phyloP scores from a whole-genome alignment of 1,140 invertebrate genomes.

The Mylabris phalerata region DNA sequence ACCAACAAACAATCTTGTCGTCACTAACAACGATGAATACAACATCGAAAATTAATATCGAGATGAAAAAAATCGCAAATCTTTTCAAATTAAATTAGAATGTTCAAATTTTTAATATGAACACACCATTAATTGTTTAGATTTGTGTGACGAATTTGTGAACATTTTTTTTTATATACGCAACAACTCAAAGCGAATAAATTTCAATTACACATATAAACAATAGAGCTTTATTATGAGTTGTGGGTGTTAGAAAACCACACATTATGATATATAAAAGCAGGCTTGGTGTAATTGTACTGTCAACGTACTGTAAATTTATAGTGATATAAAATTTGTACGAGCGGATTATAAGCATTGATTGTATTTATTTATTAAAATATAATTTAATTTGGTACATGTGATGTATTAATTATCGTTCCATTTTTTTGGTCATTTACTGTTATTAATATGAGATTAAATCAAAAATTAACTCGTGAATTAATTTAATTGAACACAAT shows the following conservation, averaged over 20 bases:
- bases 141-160: no score
- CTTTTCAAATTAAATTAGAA: no score
- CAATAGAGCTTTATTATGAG: conserved; percentile 4
- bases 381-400: conserved; percentile 3
- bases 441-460: no score
- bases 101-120: no score
- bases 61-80: no score
- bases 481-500: no score
- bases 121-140: no score
- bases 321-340: conserved; percentile 18
- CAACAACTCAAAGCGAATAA: neutral
- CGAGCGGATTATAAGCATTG: conserved; percentile 9
- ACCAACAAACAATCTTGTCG: no score
- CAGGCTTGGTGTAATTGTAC: conserved; percentile 15
- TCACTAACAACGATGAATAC: no score
- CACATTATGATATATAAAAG: conserved; percentile 8
- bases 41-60: no score
- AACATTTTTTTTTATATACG: no score
- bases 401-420: conserved; percentile 12
- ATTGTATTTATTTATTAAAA: conserved; percentile 8
- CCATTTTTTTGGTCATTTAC: conserved; percentile 1
- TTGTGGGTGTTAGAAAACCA: conserved; percentile 3
- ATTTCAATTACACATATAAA: conserved; percentile 10
- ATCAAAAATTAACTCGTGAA: no score
- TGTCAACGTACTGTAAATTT: conserved; percentile 17